Conservation (phyloP, 2,888 invertebrate genomes). For the Dendrolimus pini region DNA sequence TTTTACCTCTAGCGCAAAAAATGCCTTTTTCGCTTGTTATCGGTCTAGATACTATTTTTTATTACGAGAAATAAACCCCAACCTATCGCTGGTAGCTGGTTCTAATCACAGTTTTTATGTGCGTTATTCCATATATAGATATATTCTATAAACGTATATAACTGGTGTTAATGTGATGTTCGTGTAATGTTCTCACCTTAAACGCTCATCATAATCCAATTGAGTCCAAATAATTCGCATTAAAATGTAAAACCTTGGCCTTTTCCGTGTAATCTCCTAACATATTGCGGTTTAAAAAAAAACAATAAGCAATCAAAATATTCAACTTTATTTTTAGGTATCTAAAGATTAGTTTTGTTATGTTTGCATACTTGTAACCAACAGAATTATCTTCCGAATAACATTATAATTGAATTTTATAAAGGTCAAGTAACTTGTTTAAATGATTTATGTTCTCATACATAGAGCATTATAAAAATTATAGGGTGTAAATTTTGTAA, state of each 20-base stretch:
- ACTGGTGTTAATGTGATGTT: background rate
- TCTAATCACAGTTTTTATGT: too few relatives aligned
- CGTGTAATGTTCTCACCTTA: slow-evolving; percentile 30
- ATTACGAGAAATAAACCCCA: too few relatives aligned
- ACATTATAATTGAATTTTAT: slow-evolving; percentile 39
- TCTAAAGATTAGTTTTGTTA: slow-evolving; percentile 28
- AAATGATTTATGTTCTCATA: slow-evolving; percentile 8
- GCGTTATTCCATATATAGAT: too few relatives aligned
- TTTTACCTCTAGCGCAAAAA: too few relatives aligned
- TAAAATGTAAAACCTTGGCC: slow-evolving; percentile 62
- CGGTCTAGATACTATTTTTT: too few relatives aligned
- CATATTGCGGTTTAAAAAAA: slow-evolving; percentile 27
- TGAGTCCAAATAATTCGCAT: slow-evolving; percentile 52
- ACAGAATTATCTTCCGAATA: slow-evolving; percentile 45
- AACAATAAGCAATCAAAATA: slow-evolving; percentile 17
- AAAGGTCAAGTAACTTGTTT: slow-evolving; percentile 33
- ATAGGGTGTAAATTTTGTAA: background rate
- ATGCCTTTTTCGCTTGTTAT: too few relatives aligned
- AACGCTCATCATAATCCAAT: slow-evolving; percentile 59
- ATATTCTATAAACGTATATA: too few relatives aligned
- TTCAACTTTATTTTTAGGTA: slow-evolving; percentile 29
- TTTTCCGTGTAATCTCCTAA: slow-evolving; percentile 39
- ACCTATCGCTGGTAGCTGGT: too few relatives aligned
- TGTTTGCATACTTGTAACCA: slow-evolving; percentile 13
- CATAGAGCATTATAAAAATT: background rate